These are phyloP conservation scores for Achlya flavicornis DNA, from an alignment of 2,888 invertebrate species.

Conservation along the genomic window DNA sequence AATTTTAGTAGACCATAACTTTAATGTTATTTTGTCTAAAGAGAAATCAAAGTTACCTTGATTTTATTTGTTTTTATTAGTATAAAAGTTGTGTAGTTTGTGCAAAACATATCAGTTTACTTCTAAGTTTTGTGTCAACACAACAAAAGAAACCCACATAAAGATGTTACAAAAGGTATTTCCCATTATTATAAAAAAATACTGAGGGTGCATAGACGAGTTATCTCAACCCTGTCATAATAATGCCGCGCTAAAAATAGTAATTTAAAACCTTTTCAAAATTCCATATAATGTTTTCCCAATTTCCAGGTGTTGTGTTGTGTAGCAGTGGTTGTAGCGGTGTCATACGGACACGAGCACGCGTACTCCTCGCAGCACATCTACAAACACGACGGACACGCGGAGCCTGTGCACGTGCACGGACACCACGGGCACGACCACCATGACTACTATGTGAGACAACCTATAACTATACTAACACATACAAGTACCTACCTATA, in stretches of 20 bases:
- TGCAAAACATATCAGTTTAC: no score
- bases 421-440: constrained; percentile 28
- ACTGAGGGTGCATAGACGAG: no score
- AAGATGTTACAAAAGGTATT: no score
- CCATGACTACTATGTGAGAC: constrained; percentile 33
- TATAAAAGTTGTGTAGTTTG: background rate
- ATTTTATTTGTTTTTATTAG: background rate
- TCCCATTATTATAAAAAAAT: no score
- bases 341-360: constrained; percentile 33
- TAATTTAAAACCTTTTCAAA: no score
- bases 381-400: constrained; percentile 45
- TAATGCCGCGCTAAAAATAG: background rate
- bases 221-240: constrained; percentile 13
- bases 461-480: background rate
- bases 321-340: constrained; percentile 9
- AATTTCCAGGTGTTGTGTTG: background rate
- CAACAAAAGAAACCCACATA: no score
- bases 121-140: no score
- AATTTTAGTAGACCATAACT: background rate
- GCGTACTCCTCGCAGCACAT: constrained; percentile 46
- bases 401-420: constrained; percentile 25
- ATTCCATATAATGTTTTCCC: no score
- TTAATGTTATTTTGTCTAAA: background rate
- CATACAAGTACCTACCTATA: no score
- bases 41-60: constrained; percentile 1